Base-by-base conservation (phyloP, 2,797 vertebrate genomes). In the Molossus alvarezi region DNA sequence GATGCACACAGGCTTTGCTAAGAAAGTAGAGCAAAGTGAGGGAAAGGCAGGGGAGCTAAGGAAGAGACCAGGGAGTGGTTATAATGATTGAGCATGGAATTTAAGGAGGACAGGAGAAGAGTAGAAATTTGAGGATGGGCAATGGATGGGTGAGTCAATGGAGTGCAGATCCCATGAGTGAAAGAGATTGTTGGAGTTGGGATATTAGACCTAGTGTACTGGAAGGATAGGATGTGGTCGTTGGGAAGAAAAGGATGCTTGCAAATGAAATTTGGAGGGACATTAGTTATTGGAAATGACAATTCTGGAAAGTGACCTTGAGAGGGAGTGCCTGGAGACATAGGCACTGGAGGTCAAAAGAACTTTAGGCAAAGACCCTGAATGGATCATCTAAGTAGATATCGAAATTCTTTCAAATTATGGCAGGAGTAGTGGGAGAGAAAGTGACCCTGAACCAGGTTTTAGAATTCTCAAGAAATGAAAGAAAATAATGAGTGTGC, bases 81-180 rank as follows among this genome's bases (percentile, higher is more conserved):
- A 9, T 29, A 45, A 67, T 14, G 29, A 77, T 15, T 41, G 12
- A 65, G 33, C 1, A 21, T 18, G 37, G 15, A 83, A 90, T 53
- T 41, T 29, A 92, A 80, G n/a, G n/a, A 80, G 33, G 11, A 33
- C 23, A 60, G 48, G 37, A 90, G 5, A 8, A 20, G 62, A 65
- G n/a, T 5, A 85, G 33, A 85, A 71, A 27, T 51, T 48, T 6
- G n/a, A 62, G 0, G 17, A 45, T 12, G 51, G 4, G 7, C 69
- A 9, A 29, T 4, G 5, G 29, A 14, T 71, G 55, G 5, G 7
- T 8, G 0, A 21, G 23, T 51, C 21, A 48, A 10, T 27, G 4
- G 18, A 25, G 12, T 58, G 20, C 14, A 64, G 25, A n/a, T 3
- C 17, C 4, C 8, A 29, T 29, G 33, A 87, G 45, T 45, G 75